Base-by-base conservation (phyloP, 1,140 invertebrate genomes). In the Leptinotarsa texana region DNA sequence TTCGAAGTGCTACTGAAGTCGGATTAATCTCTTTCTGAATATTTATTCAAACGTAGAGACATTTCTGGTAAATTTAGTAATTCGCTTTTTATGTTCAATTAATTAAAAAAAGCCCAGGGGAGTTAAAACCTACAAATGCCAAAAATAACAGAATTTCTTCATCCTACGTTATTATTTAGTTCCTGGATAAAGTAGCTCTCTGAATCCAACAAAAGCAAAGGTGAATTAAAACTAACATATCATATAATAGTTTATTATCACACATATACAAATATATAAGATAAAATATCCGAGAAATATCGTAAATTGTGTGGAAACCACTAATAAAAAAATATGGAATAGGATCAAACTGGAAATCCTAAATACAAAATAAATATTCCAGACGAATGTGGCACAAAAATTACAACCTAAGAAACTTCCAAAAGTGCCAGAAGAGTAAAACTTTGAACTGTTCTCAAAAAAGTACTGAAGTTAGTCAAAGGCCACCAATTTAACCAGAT, bases 261-360 rank as follows among this genome's bases (percentile, higher is more conserved):
- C 63, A 65, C 63, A 65, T 33, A 65, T 65, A 65, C 63, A 65
- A 65, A 15, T 18, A 65, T 57, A 57, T 65, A 65, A 65, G 63
- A 65, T 65, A 65, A 65, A 65, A 65, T 65, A 65, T 65, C 61
- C 61, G 61, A 62, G 21, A 21, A 62, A 62, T 62, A 22, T 65
- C 21, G 27, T 27, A 15, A 65, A 65, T 33, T 13, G 17, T 27
- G 27, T 65, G 27, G 21, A 22, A 21, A 33, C 21, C 27, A 24
- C 27, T 22, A 15, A 65, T 65, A 65, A 65, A 65, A 65, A 65
- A 65, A 33, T 65, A 57, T n/a, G 51, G 63, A 18, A 27, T 65
- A 24, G 63, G 33, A 18, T 65, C 15, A 65, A 65, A 65, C 22
- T 15, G 11, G 27, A 33, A 65, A 65, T 33, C 63, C 27, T 33